Conservation (phyloP, 2,888 invertebrate genomes). For the Ligdia adustata region DNA sequence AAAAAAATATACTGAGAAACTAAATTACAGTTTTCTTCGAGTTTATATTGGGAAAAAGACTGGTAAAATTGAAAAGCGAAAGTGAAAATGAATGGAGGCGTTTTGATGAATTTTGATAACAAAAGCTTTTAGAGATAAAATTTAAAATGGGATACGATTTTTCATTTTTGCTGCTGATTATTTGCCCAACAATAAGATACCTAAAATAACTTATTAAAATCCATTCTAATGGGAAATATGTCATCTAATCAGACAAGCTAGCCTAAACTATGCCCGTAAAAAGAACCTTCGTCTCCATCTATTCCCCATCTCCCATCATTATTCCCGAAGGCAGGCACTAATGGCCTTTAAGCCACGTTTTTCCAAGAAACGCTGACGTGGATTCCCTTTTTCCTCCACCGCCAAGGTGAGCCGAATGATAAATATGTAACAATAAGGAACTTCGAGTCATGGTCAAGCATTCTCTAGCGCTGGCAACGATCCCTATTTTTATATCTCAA, state of each 20-base stretch:
- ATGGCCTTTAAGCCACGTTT: slow-evolving; percentile 8
- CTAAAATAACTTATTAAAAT: no score
- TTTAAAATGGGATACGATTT: no score
- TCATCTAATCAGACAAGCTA: no score
- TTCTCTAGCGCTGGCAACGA: slow-evolving; percentile 19
- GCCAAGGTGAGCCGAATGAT: slow-evolving; percentile 33
- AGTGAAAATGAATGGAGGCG: no score
- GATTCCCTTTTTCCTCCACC: slow-evolving; percentile 13
- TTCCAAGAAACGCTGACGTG: slow-evolving; percentile 22
- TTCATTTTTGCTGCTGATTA: no score
- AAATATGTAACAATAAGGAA: slow-evolving; percentile 31
- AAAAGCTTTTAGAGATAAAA: no score
- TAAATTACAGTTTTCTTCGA: slow-evolving; percentile 8
- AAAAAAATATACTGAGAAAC: slow-evolving; percentile 6
- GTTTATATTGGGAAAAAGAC: slow-evolving; percentile 1
- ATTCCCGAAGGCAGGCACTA: slow-evolving; percentile 13
- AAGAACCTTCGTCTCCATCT: background rate
- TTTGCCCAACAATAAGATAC: no score
- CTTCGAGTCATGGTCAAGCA: slow-evolving; percentile 24
- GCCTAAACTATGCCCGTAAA: no score
- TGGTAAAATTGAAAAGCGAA: background rate
- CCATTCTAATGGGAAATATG: no score
- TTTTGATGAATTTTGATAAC: no score
- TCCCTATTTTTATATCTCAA: slow-evolving; percentile 19
- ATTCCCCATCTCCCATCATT: slow-evolving; percentile 9